phyloP scores from a whole-genome alignment of 2,113 vertebrate species.

The Centropus unirufus region DNA sequence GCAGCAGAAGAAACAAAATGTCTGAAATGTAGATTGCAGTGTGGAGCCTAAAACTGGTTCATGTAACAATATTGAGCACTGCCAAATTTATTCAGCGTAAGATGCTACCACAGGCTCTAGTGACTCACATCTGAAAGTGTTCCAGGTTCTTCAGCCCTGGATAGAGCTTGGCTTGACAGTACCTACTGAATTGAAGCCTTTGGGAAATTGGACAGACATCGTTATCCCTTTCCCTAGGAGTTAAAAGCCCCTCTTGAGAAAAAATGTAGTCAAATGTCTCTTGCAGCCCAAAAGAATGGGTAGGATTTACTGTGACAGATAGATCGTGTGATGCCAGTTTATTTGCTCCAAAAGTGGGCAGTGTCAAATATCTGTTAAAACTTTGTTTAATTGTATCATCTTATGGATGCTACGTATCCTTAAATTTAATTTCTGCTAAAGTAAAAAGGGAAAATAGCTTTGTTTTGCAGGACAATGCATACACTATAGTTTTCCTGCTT shows the following conservation, averaged over 20 bases:
- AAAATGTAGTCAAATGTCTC: neutral
- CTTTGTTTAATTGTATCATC: neutral
- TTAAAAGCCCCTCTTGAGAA: neutral
- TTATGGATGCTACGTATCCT: neutral
- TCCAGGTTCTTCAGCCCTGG: neutral
- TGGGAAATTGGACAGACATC: neutral
- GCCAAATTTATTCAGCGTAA: neutral
- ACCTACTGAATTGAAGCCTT: neutral
- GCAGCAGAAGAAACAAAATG: neutral
- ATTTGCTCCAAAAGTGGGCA: neutral
- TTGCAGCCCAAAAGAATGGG: neutral
- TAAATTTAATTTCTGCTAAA: neutral
- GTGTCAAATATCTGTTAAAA: neutral
- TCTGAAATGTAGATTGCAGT: neutral
- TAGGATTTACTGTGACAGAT: neutral
- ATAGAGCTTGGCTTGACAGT: neutral
- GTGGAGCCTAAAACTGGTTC: neutral
- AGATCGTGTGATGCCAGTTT: neutral
- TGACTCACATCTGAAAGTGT: neutral
- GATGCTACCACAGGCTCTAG: neutral
- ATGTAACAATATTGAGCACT: neutral
- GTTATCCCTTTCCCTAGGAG: neutral
- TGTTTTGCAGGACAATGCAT: neutral
- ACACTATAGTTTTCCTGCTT: neutral
- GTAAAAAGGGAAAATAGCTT: neutral